Evolutionary conservation across 2,113 vertebrate species (phyloP), one percentile per base, ranked within the genome.

Genomic region (Oryzias javanicus): DNA sequence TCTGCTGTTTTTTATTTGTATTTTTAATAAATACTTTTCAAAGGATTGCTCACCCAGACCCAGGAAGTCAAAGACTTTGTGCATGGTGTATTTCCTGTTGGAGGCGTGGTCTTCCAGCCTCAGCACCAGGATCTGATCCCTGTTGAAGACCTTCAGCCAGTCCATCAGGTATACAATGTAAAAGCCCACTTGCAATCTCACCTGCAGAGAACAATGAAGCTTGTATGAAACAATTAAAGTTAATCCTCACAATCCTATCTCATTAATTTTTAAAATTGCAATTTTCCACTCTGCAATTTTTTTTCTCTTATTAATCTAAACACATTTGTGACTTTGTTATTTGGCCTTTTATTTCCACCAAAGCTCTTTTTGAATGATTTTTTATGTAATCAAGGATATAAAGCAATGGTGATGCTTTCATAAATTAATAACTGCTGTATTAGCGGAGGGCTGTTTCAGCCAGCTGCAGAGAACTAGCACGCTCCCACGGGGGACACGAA

Each of bases 111-210:
- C 97, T 64, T 99, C 97, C 79, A 99, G 86, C 35, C 96, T 92
- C 25, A 99, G 93, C 54, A 99, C 91, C 19, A 99, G 91, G 47
- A 99, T 91, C 86, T 98, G 95, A 18, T 97, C 90, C 69, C 90
- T 93, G 42, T 79, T 82, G 77, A 95, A 98, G 58, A 98, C 90
- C 0, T 90, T 90, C 63, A 98, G 89, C 97, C 97, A 99, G 89
- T 98, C 97, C 86, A 95, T 83, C 25, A 99, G 83, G 74, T 95
- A 98, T 42, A 98, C 94, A 0, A 93, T 94, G 10, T 99, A 99
- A n/a, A 99, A 87, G 14, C 97, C 97, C 0, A 99, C 93, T 57
- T 96, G 95, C n/a, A 99, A 81, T 73, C 97, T 89, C 49, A 98
- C 96, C 97, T 99, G 76, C 42, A 66, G 35, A 67, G 49, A 67